These are phyloP conservation scores for Micropoecilia bifurca DNA, from an alignment of 2,797 vertebrate genomes.

Conservation along the genomic window DNA sequence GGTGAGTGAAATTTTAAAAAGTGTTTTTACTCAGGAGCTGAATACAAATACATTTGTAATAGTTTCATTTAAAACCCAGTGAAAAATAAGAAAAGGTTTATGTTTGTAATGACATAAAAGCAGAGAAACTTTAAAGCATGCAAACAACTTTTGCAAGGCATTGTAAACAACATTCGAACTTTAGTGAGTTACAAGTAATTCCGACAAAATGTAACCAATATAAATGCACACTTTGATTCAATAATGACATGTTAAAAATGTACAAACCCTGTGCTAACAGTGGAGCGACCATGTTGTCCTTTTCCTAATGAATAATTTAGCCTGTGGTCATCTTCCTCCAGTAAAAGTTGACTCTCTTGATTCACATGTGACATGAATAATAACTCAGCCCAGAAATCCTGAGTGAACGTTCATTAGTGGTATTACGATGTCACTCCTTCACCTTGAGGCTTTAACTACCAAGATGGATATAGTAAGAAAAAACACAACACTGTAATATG, in stretches of 20 bases:
- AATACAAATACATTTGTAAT: not conserved
- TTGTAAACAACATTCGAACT: not conserved
- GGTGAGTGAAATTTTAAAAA: not conserved
- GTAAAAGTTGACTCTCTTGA: conserved; percentile 21
- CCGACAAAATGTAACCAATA: not conserved
- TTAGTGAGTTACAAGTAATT: not conserved
- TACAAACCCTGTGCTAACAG: not conserved
- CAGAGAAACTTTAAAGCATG: not conserved
- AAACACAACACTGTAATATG: not conserved
- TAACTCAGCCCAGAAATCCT: not conserved
- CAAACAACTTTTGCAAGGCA: not conserved
- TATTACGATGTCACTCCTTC: not conserved
- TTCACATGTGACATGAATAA: conserved; percentile 24
- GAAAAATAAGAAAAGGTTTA: not conserved
- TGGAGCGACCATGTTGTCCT: not conserved
- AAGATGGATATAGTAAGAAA: conserved; percentile 12
- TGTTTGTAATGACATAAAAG: not conserved
- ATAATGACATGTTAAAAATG: not conserved
- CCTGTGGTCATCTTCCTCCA: not conserved
- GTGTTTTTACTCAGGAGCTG: not conserved
- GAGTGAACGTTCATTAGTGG: not conserved
- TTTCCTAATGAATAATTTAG: conserved; percentile 1
- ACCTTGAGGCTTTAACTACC: conserved; percentile 12
- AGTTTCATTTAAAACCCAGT: not conserved
- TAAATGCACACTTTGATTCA: not conserved